These are phyloP conservation scores for Candoia aspera DNA, from an alignment of 2,113 vertebrate species.

Conservation along the genomic window DNA sequence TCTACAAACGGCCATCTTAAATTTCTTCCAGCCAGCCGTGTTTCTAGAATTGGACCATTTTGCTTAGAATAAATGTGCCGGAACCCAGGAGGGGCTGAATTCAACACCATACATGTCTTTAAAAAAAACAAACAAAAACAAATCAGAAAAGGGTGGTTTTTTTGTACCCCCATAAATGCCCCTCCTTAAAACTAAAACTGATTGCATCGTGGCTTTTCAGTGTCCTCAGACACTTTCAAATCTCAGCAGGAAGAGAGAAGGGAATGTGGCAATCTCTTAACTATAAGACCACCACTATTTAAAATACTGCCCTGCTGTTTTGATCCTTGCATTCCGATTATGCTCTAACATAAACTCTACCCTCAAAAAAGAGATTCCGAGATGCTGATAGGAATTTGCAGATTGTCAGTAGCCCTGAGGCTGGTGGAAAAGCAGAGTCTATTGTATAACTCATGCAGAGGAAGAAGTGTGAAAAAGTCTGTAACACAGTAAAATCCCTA, in stretches of 20 bases:
- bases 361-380: not conserved
- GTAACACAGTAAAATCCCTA: not conserved
- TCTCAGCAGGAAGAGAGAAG: not conserved
- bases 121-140: no score
- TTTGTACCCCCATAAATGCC: no score
- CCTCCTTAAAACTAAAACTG: no score
- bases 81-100: no score
- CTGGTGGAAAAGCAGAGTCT: not conserved
- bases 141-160: no score
- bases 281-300: not conserved
- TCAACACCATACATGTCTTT: no score
- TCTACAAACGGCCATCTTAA: no score
- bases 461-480: not conserved
- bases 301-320: not conserved
- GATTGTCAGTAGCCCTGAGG: not conserved
- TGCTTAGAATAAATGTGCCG: no score
- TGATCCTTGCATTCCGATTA: not conserved
- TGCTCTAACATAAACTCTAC: not conserved
- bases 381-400: not conserved
- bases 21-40: no score
- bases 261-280: not conserved
- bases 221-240: no score
- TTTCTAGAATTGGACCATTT: no score
- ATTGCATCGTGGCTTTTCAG: no score
- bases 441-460: not conserved